Evolutionary conservation across 2,888 invertebrate species (phyloP).

Genomic region (Barypeithes pellucidus): DNA sequence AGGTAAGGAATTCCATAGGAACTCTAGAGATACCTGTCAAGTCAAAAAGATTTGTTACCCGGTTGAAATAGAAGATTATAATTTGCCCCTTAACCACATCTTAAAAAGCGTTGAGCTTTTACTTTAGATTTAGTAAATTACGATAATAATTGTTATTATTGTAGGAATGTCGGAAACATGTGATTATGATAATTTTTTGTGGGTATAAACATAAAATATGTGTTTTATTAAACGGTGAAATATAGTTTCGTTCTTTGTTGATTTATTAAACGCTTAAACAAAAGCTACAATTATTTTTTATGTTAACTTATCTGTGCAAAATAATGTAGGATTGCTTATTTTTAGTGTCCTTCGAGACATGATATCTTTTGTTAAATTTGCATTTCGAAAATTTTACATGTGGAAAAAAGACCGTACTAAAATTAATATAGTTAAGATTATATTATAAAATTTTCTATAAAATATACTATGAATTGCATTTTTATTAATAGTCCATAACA

Average conservation of each 20-base stretch:
- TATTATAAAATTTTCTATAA: no score
- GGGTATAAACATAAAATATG: slow-evolving; percentile 20
- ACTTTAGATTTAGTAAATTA: slow-evolving; percentile 28
- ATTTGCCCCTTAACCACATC: slow-evolving; percentile 38
- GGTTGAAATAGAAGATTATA: slow-evolving; percentile 37
- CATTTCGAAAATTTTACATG: no score
- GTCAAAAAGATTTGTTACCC: slow-evolving; percentile 37
- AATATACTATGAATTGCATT: no score
- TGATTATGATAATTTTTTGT: slow-evolving; percentile 30
- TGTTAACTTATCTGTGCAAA: no score
- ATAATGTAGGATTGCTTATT: no score
- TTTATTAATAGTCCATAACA: no score
- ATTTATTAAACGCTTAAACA: slow-evolving; percentile 3
- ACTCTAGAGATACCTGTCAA: slow-evolving; percentile 36
- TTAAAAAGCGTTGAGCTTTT: slow-evolving; percentile 36
- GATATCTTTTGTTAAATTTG: no score
- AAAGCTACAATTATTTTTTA: neutral
- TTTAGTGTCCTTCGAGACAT: no score
- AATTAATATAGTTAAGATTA: no score
- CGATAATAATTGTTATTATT: slow-evolving; percentile 36
- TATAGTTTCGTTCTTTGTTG: neutral
- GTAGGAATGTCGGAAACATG: slow-evolving; percentile 18
- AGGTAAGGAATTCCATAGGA: slow-evolving; percentile 37
- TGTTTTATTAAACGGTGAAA: neutral
- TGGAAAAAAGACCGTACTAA: no score